phyloP scores from a whole-genome alignment of 2,113 vertebrate genomes.

The Stegostoma tigrinum region DNA sequence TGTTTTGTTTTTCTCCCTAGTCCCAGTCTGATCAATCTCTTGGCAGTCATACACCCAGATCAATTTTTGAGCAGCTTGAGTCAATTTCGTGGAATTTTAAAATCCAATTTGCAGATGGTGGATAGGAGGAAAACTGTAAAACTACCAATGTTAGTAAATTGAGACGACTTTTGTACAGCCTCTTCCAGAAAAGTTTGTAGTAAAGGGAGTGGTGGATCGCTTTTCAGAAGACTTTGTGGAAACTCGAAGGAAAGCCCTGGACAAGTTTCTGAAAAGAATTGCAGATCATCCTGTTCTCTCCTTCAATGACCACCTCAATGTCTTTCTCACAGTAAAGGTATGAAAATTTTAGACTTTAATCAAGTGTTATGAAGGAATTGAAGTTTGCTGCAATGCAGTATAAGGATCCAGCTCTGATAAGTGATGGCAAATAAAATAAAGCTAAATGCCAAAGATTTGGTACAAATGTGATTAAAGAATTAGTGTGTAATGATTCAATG shows the following conservation, averaged over 20 bases:
- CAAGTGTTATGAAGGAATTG: no score
- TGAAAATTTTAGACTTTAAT: constrained; percentile 36
- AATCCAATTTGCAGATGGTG: background rate
- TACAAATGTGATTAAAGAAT: background rate
- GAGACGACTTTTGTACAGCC: constrained; percentile 58
- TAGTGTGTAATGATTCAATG: background rate
- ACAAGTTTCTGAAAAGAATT: constrained; percentile 92
- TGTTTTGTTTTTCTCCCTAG: background rate
- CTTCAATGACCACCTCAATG: constrained; percentile 84
- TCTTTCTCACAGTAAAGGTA: constrained; percentile 92
- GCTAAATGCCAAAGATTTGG: background rate
- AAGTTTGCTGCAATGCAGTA: background rate
- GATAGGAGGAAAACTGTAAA: background rate
- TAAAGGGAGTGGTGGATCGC: constrained; percentile 94
- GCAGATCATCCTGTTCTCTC: constrained; percentile 93
- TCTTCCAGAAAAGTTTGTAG: constrained; percentile 94
- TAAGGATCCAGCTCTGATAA: background rate
- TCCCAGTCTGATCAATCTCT: background rate
- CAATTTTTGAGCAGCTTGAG: background rate
- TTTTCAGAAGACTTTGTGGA: constrained; percentile 98
- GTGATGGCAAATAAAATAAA: background rate
- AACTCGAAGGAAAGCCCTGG: constrained; percentile 87
- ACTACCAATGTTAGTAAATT: background rate
- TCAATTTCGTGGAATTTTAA: background rate
- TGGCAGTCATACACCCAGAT: background rate